phyloP scores from a whole-genome alignment of 2,888 invertebrate species.

The Sinodicranocentrus sp. region DNA sequence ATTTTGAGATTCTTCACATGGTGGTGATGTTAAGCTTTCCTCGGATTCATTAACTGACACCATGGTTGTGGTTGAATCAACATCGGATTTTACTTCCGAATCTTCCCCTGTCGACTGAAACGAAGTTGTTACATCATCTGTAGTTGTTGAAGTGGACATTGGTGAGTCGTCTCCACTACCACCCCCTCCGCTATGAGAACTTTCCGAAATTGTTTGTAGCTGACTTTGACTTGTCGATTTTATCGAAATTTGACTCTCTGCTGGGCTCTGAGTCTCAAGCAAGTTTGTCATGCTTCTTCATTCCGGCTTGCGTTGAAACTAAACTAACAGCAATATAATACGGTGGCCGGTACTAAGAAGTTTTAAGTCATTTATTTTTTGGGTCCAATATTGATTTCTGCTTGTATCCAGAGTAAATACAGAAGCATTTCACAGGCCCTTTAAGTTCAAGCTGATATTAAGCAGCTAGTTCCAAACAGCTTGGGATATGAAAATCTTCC shows the following conservation, averaged over 20 bases:
- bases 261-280: constrained; percentile 65
- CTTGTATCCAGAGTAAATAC: too few species aligned
- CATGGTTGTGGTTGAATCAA: constrained; percentile 55
- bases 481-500: too few species aligned
- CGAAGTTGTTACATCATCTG: constrained; percentile 47
- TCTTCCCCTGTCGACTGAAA: constrained; percentile 51
- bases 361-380: too few species aligned
- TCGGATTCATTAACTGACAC: constrained; percentile 62
- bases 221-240: constrained; percentile 47
- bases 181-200: constrained; percentile 36
- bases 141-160: constrained; percentile 58
- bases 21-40: constrained; percentile 41
- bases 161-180: constrained; percentile 51
- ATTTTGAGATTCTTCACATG: constrained; percentile 54
- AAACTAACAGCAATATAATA: too few species aligned
- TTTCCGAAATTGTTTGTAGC: constrained; percentile 39
- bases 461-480: too few species aligned
- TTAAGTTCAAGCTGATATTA: too few species aligned
- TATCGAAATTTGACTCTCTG: constrained; percentile 49
- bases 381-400: too few species aligned
- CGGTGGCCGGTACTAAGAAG: too few species aligned
- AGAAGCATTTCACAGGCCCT: too few species aligned
- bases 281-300: constrained; percentile 63
- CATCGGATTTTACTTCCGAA: constrained; percentile 56
- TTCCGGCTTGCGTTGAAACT: constrained; percentile 35